Percentiles rank a stretch among this genome's conserved stretches.
phyloP scores from a whole-genome alignment of 2,888 invertebrate species.

The Myopa testacea region DNA sequence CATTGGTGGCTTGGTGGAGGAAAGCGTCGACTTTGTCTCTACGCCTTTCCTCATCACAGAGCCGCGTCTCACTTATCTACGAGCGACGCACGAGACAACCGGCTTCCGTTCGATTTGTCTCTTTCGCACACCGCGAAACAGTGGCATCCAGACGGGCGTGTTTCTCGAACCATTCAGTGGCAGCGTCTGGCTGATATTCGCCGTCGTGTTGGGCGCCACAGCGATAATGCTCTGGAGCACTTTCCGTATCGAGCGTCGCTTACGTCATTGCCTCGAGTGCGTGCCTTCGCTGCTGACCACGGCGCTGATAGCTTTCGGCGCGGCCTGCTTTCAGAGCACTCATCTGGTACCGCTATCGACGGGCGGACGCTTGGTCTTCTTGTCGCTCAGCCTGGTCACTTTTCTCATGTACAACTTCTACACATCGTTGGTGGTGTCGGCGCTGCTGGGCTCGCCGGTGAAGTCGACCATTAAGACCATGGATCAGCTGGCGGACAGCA shows the following conservation, averaged over 20 bases:
- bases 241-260: slow-evolving; percentile 56
- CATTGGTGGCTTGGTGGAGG: slow-evolving; percentile 56
- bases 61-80: slow-evolving; percentile 50
- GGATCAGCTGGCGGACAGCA: slow-evolving; percentile 70
- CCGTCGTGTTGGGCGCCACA: slow-evolving; percentile 61
- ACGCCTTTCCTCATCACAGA: slow-evolving; percentile 51
- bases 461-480: slow-evolving; percentile 70
- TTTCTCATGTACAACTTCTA: slow-evolving; percentile 74
- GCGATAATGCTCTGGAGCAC: slow-evolving; percentile 62
- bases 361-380: slow-evolving; percentile 65
- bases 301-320: slow-evolving; percentile 67
- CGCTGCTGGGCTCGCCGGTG: slow-evolving; percentile 72
- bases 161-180: slow-evolving; percentile 72
- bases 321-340: slow-evolving; percentile 70
- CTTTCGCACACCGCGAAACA: slow-evolving; percentile 72
- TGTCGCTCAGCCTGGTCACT: slow-evolving; percentile 59
- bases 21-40: slow-evolving; percentile 55
- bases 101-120: slow-evolving; percentile 69
- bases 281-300: slow-evolving; percentile 60
- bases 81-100: slow-evolving; percentile 53
- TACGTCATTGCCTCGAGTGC: slow-evolving; percentile 44
- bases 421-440: slow-evolving; percentile 74
- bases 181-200: slow-evolving; percentile 71
- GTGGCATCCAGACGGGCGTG: slow-evolving; percentile 72
- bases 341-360: slow-evolving; percentile 67